phyloP scores from a whole-genome alignment of 2,113 vertebrate genomes.

The Myodes glareolus region DNA sequence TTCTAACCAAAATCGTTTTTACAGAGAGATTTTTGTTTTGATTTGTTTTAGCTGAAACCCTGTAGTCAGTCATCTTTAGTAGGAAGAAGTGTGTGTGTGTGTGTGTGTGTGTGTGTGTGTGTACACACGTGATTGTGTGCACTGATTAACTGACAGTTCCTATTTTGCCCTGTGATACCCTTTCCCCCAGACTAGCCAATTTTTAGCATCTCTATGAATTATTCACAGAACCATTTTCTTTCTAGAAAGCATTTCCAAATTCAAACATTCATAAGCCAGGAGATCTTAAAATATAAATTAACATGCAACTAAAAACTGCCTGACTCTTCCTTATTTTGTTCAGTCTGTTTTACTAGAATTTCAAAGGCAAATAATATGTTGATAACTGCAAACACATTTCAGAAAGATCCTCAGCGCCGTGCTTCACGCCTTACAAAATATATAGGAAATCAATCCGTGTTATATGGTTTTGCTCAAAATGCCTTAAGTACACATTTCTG shows the following conservation, averaged over 20 bases:
- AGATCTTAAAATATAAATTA: neutral
- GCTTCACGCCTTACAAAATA: neutral
- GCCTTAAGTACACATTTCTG: neutral
- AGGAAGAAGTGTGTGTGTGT: neutral
- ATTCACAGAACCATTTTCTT: neutral
- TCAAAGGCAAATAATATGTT: neutral
- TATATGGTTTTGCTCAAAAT: slow-evolving; percentile 8
- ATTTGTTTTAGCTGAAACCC: slow-evolving; percentile 45
- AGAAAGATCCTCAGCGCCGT: neutral
- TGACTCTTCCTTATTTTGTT: neutral
- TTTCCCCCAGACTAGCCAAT: neutral
- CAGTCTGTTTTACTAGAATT: neutral
- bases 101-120: neutral
- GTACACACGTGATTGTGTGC: neutral
- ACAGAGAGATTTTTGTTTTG: slow-evolving; percentile 4
- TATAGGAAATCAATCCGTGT: slow-evolving; percentile 17
- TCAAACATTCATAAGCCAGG: slow-evolving; percentile 22
- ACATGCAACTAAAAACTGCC: neutral
- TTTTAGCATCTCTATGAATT: neutral
- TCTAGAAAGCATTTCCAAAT: slow-evolving; percentile 3
- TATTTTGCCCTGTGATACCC: neutral
- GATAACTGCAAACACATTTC: neutral
- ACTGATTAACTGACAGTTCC: neutral
- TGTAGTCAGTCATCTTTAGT: neutral
- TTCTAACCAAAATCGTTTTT: slow-evolving; percentile 54